Percentiles rank a stretch among this genome's conserved stretches.
Evolutionary conservation across 1,140 invertebrate species (phyloP).

Genomic region (Luehdorfia chinensis): DNA sequence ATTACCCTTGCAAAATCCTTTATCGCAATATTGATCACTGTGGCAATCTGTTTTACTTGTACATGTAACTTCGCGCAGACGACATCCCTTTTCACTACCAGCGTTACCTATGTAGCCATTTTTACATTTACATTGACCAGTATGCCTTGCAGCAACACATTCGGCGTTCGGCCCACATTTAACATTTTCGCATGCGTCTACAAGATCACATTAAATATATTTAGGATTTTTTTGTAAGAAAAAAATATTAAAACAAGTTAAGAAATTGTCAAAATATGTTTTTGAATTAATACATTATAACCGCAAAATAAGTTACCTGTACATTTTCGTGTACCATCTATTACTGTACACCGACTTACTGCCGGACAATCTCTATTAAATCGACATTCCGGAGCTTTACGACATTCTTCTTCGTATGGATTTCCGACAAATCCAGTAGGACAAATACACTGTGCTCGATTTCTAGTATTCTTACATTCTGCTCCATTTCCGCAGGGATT

Average conservation of each 20-base stretch:
- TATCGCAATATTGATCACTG: conserved; percentile 88
- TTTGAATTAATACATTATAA: neutral
- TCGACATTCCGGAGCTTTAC: conserved; percentile 86
- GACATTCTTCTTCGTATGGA: conserved; percentile 88
- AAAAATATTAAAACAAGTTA: neutral
- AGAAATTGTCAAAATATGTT: conserved; percentile 8
- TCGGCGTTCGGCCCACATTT: conserved; percentile 90
- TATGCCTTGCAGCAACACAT: conserved; percentile 85
- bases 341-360: conserved; percentile 84
- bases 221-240: conserved; percentile 9
- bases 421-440: conserved; percentile 87
- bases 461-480: conserved; percentile 88
- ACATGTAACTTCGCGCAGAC: conserved; percentile 85
- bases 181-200: conserved; percentile 86
- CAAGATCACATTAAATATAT: conserved; percentile 36
- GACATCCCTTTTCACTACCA: conserved; percentile 84
- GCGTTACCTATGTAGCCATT: conserved; percentile 87
- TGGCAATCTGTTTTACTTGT: conserved; percentile 84
- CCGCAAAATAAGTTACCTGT: conserved; percentile 78
- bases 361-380: conserved; percentile 87
- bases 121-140: conserved; percentile 86
- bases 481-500: conserved; percentile 90
- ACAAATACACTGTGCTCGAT: conserved; percentile 89
- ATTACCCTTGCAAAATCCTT: conserved; percentile 87
- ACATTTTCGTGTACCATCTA: conserved; percentile 85